Base-by-base conservation (phyloP, 1,140 invertebrate genomes). In the Dysdera silvatica region DNA sequence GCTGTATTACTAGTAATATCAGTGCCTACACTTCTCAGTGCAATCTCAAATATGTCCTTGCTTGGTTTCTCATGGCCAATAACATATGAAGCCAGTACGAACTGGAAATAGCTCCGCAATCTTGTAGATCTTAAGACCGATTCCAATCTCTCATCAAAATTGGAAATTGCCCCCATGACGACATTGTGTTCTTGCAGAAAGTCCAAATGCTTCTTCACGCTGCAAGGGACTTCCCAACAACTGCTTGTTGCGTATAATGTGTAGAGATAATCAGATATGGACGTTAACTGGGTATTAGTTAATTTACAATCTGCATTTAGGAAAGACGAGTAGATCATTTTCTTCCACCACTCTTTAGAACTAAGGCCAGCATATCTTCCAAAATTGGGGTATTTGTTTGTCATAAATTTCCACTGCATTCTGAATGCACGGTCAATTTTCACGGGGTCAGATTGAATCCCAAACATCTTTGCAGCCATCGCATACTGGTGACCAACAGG, bases 261-360 rank as follows among this genome's bases (percentile, higher is more conserved):
- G 71, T 87, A 82, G 24, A 89, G 78, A 72, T 82, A 78, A 35
- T 76, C 70, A 31, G 85, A 78, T 37, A 89, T 79, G n/a, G 73
- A 71, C 23, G 76, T 69, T 14, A 86, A 62, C 68, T 78, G 80
- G 23, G 68, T 62, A 16, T 77, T 74, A 10, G 64, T 60, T 35
- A 58, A 12, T 51, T 64, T 12, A 47, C 40, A 54, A 54, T 53
- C 48, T 54, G 72, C 73, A 32, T 77, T 77, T 48, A 80, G 20
- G 10, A 91, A 87, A 28, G 86, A 83, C 43, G 79, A 76, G 43
- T 77, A 74, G 8, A 91, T 83, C 12, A 90, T 73, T 61, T 75
- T 73, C 47, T 75, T 79, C 91, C 91, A 95, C 90, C 91, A 95
- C 37, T 84, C 79, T 70, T 85, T 74, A 83, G 88, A 89, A 10